A percentile compares a stretch with the other conserved stretches of the same genome.
Evolutionary conservation across 2,113 vertebrate genomes (phyloP).

Genomic region (Sander vitreus): DNA sequence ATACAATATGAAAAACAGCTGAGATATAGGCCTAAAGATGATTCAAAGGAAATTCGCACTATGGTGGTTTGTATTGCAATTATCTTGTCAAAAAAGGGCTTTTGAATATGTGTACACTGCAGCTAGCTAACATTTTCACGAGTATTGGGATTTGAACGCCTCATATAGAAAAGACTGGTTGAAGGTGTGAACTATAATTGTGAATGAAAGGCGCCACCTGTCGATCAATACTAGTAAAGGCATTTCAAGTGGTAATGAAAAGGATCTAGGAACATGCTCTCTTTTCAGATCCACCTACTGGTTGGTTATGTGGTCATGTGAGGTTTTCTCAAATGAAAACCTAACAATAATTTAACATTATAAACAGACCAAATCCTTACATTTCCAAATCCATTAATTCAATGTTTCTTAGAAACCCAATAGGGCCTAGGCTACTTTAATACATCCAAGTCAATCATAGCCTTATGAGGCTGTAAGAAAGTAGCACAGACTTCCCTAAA

Average conservation of each 20-base stretch:
- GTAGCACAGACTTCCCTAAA: not conserved
- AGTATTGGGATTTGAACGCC: not conserved
- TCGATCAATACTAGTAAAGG: not conserved
- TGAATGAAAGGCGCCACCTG: conserved; percentile 42
- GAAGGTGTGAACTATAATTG: not conserved
- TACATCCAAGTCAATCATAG: conserved; percentile 35
- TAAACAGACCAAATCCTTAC: conserved; percentile 14
- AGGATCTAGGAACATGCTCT: conserved; percentile 1
- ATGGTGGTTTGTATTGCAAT: not conserved
- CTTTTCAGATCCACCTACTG: conserved; percentile 35
- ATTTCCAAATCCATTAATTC: conserved; percentile 21
- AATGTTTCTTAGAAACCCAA: conserved; percentile 11
- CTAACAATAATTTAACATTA: conserved; percentile 56
- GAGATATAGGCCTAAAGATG: too few relatives aligned
- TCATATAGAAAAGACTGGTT: too few relatives aligned
- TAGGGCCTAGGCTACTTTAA: conserved; percentile 3
- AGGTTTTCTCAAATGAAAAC: conserved; percentile 63
- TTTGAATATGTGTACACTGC: not conserved
- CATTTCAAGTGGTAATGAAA: not conserved
- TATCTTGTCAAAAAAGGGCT: not conserved
- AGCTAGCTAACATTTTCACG: not conserved
- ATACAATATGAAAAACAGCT: not conserved
- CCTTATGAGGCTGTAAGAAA: conserved; percentile 2
- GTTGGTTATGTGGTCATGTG: conserved; percentile 50
- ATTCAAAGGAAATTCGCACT: not conserved